A percentile compares a stretch with the other conserved stretches of the same genome.
Conservation (phyloP, 2,113 vertebrate species). For the Geothlypis trichas region DNA sequence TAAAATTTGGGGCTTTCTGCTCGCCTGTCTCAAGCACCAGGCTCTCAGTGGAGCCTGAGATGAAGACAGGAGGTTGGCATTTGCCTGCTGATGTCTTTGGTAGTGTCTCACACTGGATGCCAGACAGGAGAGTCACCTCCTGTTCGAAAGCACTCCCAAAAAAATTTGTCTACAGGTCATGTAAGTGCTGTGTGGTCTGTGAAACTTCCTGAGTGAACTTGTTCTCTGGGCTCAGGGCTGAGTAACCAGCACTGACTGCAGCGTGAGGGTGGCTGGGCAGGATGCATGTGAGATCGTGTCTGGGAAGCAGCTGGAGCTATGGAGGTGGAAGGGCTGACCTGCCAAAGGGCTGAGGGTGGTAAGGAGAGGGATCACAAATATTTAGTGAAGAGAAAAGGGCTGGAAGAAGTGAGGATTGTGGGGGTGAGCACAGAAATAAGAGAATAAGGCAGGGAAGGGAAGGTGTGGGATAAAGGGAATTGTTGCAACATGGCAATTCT, state of each 20-base stretch:
- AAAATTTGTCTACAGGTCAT: not conserved
- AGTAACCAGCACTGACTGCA: not conserved
- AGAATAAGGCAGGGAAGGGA: not conserved
- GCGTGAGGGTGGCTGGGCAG: not conserved
- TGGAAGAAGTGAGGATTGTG: not conserved
- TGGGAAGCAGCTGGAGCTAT: slow-evolving; percentile 1
- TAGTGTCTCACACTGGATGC: not conserved
- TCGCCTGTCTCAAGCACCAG: not conserved
- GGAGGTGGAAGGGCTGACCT: not conserved
- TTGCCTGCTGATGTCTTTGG: not conserved
- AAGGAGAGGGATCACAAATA: not conserved
- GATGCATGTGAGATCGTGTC: not conserved
- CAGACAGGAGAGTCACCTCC: not conserved
- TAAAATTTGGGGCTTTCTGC: not conserved
- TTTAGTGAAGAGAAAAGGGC: not conserved
- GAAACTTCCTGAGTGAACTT: not conserved
- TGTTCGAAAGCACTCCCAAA: not conserved
- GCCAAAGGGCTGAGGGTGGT: not conserved
- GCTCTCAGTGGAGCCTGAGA: not conserved
- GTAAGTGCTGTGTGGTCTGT: not conserved
- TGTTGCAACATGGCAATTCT: not conserved
- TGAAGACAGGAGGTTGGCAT: not conserved
- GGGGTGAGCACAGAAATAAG: not conserved
- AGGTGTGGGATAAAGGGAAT: not conserved
- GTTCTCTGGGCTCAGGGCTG: not conserved